Conservation (phyloP, 92 coral and sea anemone genomes). For the Epizoanthus scotinus region DNA sequence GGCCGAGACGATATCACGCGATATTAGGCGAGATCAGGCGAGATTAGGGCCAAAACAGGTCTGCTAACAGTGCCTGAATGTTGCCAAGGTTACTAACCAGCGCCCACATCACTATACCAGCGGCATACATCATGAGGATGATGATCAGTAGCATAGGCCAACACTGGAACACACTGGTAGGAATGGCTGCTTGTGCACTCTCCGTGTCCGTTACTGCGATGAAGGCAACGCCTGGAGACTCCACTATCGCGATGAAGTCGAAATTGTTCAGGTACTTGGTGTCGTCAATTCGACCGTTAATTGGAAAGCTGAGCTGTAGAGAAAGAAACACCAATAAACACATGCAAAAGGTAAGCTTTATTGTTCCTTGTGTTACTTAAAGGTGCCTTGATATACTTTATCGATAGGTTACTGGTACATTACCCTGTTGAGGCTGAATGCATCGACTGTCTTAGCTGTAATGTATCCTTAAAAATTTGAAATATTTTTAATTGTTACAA, state of each 20-base stretch:
- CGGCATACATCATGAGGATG: constrained; percentile 39
- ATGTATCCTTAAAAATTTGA: too few species aligned
- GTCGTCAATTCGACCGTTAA: constrained; percentile 54
- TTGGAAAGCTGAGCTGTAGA: constrained; percentile 55
- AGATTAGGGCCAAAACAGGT: too few species aligned
- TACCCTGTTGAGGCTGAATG: too few species aligned
- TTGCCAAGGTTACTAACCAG: constrained; percentile 44
- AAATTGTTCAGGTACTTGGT: constrained; percentile 62
- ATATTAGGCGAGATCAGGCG: too few species aligned
- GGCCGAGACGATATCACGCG: too few species aligned
- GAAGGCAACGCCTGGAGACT: constrained; percentile 77
- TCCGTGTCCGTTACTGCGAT: constrained; percentile 37
- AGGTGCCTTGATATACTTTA: too few species aligned
- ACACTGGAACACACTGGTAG: constrained; percentile 22
- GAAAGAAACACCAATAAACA: too few species aligned
- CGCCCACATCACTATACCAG: constrained; percentile 73
- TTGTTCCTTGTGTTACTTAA: too few species aligned
- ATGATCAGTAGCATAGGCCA: constrained; percentile 51
- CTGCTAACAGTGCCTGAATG: background rate
- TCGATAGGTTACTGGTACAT: too few species aligned
- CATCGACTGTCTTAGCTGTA: too few species aligned
- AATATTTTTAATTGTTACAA: too few species aligned
- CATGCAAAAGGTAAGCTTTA: too few species aligned
- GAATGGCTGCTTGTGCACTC: constrained; percentile 26
- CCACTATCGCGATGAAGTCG: constrained; percentile 61